Percentiles rank a stretch among this genome's conserved stretches.
Evolutionary conservation across 2,888 invertebrate genomes (phyloP).

Genomic region (Emesis furor): DNA sequence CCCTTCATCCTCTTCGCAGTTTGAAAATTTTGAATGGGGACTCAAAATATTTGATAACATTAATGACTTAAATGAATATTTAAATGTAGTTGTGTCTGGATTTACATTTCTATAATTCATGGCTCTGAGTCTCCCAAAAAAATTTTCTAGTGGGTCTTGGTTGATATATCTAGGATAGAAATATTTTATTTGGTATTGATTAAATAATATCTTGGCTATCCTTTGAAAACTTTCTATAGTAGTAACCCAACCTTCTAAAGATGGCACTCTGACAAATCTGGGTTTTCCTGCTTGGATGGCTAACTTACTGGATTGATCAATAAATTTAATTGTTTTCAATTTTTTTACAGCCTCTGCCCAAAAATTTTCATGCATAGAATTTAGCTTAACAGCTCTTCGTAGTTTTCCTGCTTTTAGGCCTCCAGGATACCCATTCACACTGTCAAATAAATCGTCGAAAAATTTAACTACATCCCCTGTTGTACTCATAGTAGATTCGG

Average conservation of each 20-base stretch:
- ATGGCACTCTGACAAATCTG: conserved; percentile 23
- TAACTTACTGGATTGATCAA: conserved; percentile 20
- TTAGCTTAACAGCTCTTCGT: conserved; percentile 24
- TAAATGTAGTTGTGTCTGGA: conserved; percentile 19
- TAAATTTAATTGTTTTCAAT: conserved; percentile 26
- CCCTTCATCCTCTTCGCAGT: conserved; percentile 27
- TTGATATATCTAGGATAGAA: conserved; percentile 26
- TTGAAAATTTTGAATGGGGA: conserved; percentile 16
- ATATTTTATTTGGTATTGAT: conserved; percentile 28
- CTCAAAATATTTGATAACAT: conserved; percentile 21
- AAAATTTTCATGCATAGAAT: conserved; percentile 24
- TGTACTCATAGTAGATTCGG: conserved; percentile 23
- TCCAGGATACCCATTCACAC: conserved; percentile 37
- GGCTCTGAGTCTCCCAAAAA: conserved; percentile 33
- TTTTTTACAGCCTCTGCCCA: conserved; percentile 37
- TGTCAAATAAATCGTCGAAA: conserved; percentile 44
- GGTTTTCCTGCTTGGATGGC: conserved; percentile 5
- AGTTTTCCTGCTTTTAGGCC: conserved; percentile 23
- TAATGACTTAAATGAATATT: conserved; percentile 6
- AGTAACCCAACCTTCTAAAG: conserved; percentile 27
- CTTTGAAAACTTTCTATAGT: conserved; percentile 33
- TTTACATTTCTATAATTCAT: conserved; percentile 32
- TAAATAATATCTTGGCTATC: conserved; percentile 31
- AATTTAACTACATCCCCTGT: conserved; percentile 37
- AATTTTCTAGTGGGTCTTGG: conserved; percentile 38